A percentile compares a stretch with the other conserved stretches of the same genome.
These are phyloP conservation scores for Agriopis marginaria DNA, from an alignment of 2,888 invertebrate genomes.

Conservation along the genomic window DNA sequence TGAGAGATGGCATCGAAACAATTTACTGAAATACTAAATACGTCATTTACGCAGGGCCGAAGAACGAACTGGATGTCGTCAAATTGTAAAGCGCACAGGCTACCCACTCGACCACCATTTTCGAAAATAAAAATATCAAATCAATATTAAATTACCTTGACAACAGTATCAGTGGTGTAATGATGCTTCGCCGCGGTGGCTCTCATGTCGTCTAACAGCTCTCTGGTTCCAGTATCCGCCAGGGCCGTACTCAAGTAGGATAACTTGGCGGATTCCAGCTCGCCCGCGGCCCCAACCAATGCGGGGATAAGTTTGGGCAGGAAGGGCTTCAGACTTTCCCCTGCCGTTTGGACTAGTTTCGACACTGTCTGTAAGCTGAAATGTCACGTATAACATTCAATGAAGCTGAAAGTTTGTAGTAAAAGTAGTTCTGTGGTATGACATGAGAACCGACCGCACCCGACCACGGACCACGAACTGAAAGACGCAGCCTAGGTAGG, in stretches of 20 bases:
- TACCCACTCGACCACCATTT: too few species aligned
- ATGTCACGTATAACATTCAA: neutral
- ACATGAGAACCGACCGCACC: too few species aligned
- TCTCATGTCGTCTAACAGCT: constrained; percentile 92
- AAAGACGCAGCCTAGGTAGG: too few species aligned
- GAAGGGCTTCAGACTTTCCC: constrained; percentile 92
- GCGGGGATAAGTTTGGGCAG: constrained; percentile 93
- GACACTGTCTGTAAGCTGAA: constrained; percentile 93
- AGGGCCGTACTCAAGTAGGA: constrained; percentile 92
- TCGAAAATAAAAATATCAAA: neutral
- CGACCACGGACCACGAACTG: too few species aligned
- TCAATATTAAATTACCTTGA: constrained; percentile 85
- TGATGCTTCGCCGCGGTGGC: constrained; percentile 94
- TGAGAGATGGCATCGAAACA: too few species aligned
- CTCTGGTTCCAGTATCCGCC: constrained; percentile 90
- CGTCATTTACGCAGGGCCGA: too few species aligned
- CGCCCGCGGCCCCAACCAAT: constrained; percentile 94
- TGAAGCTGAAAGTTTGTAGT: neutral
- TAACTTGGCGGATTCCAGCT: constrained; percentile 92
- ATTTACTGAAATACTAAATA: too few species aligned
- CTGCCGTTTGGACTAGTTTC: constrained; percentile 93
- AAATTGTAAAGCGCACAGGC: too few species aligned
- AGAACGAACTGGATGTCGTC: too few species aligned
- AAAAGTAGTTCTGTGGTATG: too few species aligned
- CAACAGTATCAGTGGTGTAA: constrained; percentile 95